phyloP scores from a whole-genome alignment of 2,113 vertebrate genomes.

The Rallus limicola region DNA sequence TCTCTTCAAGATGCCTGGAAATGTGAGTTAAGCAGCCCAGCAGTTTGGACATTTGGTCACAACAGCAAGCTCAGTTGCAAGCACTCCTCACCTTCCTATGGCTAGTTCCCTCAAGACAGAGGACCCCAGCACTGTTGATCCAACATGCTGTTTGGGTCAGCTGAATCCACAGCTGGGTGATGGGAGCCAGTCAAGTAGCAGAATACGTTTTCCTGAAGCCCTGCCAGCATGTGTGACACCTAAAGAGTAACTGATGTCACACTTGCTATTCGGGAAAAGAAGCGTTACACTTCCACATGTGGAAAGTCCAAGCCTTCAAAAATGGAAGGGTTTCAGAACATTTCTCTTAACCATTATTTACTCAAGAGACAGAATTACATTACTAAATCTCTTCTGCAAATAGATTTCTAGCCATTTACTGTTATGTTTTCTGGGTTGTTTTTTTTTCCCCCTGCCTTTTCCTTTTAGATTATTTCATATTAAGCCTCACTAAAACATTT shows the following conservation, averaged over 20 bases:
- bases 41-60: not conserved
- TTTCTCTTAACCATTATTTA: not conserved
- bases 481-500: constrained; percentile 14
- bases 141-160: not conserved
- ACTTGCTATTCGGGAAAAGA: not conserved
- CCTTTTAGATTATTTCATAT: constrained; percentile 30
- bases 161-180: not conserved
- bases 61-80: not conserved
- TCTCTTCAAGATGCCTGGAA: not conserved
- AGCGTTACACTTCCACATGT: not conserved
- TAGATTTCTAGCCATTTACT: not conserved
- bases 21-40: not conserved
- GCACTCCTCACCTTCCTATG: not conserved
- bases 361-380: not conserved
- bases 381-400: constrained; percentile 7
- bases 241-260: not conserved
- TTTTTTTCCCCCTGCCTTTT: not conserved
- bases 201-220: not conserved
- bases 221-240: not conserved
- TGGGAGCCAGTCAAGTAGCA: not conserved
- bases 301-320: not conserved
- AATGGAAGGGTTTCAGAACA: not conserved
- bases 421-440: constrained; percentile 1
- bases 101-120: not conserved
- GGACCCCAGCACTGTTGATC: not conserved